phyloP scores from a whole-genome alignment of 2,797 vertebrate genomes.

The Mormyrops boulengeri region DNA sequence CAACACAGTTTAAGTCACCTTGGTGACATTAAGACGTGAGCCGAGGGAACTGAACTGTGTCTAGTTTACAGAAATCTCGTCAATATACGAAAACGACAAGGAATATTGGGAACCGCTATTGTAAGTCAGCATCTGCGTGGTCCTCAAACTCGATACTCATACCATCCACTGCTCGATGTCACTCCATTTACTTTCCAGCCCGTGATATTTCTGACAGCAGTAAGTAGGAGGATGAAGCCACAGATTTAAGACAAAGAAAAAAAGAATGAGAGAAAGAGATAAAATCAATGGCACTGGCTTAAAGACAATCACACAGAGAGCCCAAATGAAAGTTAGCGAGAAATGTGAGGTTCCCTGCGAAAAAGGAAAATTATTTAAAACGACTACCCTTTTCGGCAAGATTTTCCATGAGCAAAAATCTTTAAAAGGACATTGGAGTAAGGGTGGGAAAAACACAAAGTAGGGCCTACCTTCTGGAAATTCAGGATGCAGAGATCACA shows the following conservation, averaged over 20 bases:
- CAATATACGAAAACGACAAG: not conserved
- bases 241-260: not conserved
- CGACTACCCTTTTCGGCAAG: not conserved
- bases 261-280: not conserved
- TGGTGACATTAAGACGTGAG: not conserved
- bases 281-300: not conserved
- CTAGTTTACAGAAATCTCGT: not conserved
- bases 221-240: conserved; percentile 24
- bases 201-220: conserved; percentile 80
- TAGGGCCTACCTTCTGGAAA: conserved; percentile 80
- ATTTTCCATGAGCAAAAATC: not conserved
- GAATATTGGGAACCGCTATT: not conserved
- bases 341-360: not conserved
- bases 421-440: not conserved
- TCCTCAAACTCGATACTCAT: conserved; percentile 39
- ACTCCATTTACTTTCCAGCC: conserved; percentile 90
- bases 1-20: not conserved
- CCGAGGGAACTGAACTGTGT: not conserved
- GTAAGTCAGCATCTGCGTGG: not conserved
- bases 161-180: conserved; percentile 99
- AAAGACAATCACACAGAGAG: not conserved
- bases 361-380: not conserved
- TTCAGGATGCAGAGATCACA: conserved; percentile 73
- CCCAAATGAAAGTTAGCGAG: not conserved
- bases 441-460: not conserved